Evolutionary conservation across 2,888 invertebrate species (phyloP).

Genomic region (Phortica magna): DNA sequence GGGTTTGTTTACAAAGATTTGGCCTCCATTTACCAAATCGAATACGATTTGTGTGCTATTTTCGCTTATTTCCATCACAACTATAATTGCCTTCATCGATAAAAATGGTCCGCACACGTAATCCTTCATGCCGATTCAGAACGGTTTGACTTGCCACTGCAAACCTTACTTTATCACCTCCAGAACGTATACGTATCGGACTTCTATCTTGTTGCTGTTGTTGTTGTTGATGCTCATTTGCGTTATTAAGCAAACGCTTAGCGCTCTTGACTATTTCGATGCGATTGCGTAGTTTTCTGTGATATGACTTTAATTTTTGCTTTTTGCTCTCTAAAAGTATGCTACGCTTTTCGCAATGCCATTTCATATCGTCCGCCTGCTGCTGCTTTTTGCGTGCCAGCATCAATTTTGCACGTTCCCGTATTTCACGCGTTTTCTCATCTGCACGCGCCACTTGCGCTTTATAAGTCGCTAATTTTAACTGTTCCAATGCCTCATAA

Average conservation of each 20-base stretch:
- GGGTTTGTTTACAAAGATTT: too few relatives aligned
- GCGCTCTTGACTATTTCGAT: conserved; percentile 22
- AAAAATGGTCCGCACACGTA: background rate
- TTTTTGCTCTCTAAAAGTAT: background rate
- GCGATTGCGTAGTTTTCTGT: conserved; percentile 35
- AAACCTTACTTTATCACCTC: too few relatives aligned
- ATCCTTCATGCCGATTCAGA: background rate
- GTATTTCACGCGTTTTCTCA: background rate
- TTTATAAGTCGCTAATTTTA: background rate
- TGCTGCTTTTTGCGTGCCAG: background rate
- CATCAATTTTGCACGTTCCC: background rate
- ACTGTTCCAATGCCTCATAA: background rate
- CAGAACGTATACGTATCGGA: background rate
- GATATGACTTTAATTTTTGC: conserved; percentile 32
- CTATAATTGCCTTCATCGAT: background rate
- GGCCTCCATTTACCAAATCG: too few relatives aligned
- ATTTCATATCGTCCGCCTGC: conserved; percentile 35
- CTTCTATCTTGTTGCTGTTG: background rate
- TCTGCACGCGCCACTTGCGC: background rate
- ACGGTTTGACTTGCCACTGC: background rate
- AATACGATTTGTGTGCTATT: too few relatives aligned
- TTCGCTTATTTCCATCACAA: too few relatives aligned
- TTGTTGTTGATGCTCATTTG: background rate
- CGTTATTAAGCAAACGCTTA: conserved; percentile 20
- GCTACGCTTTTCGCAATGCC: conserved; percentile 34